Evolutionary conservation across 2,888 invertebrate species (phyloP), one percentile per base, ranked within the genome.

Genomic region (Drosophila mettleri): DNA sequence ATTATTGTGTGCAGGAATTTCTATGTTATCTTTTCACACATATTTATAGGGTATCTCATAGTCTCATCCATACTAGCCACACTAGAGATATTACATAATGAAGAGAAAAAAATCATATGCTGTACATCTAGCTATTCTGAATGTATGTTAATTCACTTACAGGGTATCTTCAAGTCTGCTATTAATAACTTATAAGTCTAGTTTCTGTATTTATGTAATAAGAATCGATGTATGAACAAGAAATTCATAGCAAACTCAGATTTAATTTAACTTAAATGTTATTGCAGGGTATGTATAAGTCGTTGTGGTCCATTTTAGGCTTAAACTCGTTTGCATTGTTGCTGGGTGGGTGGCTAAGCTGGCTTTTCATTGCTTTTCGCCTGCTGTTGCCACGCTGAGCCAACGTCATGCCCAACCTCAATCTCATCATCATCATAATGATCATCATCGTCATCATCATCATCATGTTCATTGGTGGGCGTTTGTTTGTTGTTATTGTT

Each of bases 361-460:
- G 79, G 69, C 16, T 74, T 80, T 45, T 83, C 70, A 78, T 73
- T 69, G 84, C 64, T 73, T 55, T 71, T 2, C 33, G 31, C 61
- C 69, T 51, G 69, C 54, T 71, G 33, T 67, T 74, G 78, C 72
- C 66, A 59, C 68, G 79, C 43, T 27, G 24, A 16, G 69, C 81
- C 67, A 60, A 45, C 71, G 46, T 67, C 67, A 45, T 61, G 54
- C 29, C 12, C 38, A 48, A 45, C 46, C 36, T 4, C 38, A 60
- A 59, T 45, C 43, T 60, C 69, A 48, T 39, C 63, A 51, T 61
- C 48, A 49, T 61, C 69, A 58, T 36, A 60, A 48, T 60, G 63
- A 22, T 14, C 22, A 14, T 18, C 18, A 43, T 48, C 66, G 43
- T 61, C 58, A 45, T 20, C 54, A 49, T 54, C 53, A 52, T 62